Conservation (phyloP, 2,113 vertebrate genomes). For the Sylvia atricapilla region DNA sequence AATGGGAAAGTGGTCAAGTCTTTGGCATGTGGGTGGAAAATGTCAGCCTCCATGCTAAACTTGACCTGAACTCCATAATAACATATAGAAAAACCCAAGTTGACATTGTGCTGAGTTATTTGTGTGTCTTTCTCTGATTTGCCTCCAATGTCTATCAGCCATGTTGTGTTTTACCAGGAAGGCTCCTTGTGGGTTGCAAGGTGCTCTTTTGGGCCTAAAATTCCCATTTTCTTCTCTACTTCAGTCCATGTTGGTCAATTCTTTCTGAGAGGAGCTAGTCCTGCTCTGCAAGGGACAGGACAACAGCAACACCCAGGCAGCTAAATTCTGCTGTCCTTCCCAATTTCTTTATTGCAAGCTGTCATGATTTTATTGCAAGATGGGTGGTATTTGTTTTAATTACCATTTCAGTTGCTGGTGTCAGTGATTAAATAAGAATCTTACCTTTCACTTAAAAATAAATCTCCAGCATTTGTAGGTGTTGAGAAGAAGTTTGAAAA, state of each 20-base stretch:
- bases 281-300: background rate
- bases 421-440: background rate
- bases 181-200: background rate
- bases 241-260: background rate
- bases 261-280: background rate
- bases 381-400: background rate
- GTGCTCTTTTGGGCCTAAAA: background rate
- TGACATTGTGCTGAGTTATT: background rate
- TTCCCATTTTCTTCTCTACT: background rate
- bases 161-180: background rate
- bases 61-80: background rate
- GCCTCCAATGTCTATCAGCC: background rate
- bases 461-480: slow-evolving; percentile 2
- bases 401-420: background rate
- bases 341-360: background rate
- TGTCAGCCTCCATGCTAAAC: background rate
- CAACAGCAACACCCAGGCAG: background rate
- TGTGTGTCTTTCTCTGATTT: background rate
- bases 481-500: slow-evolving; percentile 20
- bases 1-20: background rate
- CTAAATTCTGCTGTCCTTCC: background rate
- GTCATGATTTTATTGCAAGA: background rate
- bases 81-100: background rate
- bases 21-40: background rate
- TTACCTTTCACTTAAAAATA: slow-evolving; percentile 33